phyloP scores from a whole-genome alignment of 1,140 invertebrate species.

The Zeugodacus cucurbitae region DNA sequence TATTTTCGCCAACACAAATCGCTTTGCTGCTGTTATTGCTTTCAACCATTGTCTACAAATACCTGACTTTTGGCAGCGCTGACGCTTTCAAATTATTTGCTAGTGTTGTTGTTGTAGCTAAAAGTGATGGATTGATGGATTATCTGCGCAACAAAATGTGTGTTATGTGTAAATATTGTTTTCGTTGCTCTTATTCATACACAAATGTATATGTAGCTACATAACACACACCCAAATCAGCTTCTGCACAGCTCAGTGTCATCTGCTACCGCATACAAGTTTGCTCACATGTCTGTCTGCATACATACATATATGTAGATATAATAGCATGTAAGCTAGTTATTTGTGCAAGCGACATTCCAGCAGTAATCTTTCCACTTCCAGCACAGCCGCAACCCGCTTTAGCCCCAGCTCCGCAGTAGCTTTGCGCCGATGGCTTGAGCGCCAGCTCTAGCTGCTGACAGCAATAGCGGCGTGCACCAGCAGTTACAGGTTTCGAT shows the following conservation, averaged over 20 bases:
- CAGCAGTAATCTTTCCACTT: not conserved
- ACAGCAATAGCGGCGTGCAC: not conserved
- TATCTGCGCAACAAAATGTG: not conserved
- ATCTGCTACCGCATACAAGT: not conserved
- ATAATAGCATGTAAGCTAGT: not conserved
- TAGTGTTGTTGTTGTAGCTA: not conserved
- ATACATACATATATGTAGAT: not conserved
- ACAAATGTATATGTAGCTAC: not conserved
- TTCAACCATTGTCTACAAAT: not conserved
- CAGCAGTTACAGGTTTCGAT: constrained; percentile 12
- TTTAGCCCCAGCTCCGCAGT: not conserved
- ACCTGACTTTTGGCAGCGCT: not conserved
- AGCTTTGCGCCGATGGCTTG: not conserved
- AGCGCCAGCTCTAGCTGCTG: not conserved
- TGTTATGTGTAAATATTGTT: not conserved
- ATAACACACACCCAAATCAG: not conserved
- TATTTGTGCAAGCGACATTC: not conserved
- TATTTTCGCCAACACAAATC: not conserved
- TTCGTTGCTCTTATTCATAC: not conserved
- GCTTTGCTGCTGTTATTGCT: not conserved
- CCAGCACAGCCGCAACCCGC: not conserved
- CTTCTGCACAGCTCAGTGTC: constrained; percentile 9
- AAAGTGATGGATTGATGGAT: not conserved
- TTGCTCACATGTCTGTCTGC: not conserved
- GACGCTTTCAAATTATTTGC: not conserved